Conservation (phyloP, 1,140 invertebrate genomes). For the Lepeophtheirus salmonis region DNA sequence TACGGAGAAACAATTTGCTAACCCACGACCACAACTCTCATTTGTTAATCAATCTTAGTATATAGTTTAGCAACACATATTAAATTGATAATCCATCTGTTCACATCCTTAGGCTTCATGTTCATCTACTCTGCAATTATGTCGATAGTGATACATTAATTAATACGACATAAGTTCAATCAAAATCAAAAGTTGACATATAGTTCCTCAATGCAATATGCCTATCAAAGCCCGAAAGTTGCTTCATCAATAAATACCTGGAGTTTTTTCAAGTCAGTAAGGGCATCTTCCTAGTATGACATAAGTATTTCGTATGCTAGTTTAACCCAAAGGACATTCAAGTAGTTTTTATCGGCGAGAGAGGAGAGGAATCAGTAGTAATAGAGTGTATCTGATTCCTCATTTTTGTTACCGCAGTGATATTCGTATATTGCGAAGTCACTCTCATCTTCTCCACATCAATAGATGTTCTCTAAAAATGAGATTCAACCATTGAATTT, state of each 20-base stretch:
- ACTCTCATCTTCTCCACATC: not conserved
- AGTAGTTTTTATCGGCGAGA: conserved; percentile 83
- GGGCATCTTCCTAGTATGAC: conserved; percentile 90
- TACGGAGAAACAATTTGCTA: conserved; percentile 91
- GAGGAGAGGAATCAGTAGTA: conserved; percentile 86
- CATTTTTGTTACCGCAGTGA: conserved; percentile 92
- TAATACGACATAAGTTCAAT: conserved; percentile 96
- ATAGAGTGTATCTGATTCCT: conserved; percentile 81
- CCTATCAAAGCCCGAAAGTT: conserved; percentile 57
- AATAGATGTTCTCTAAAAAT: not conserved
- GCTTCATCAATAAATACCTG: conserved; percentile 87
- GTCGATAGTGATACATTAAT: conserved; percentile 91
- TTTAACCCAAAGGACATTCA: conserved; percentile 94
- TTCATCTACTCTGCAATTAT: conserved; percentile 96
- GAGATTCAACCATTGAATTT: conserved; percentile 33
- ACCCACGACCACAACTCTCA: conserved; percentile 98
- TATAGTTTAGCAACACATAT: conserved; percentile 91
- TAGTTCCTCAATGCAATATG: conserved; percentile 93
- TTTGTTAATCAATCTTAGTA: conserved; percentile 96
- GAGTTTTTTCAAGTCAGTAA: conserved; percentile 86
- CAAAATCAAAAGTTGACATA: conserved; percentile 99
- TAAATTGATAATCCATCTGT: conserved; percentile 98
- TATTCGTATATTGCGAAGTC: conserved; percentile 78
- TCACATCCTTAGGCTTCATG: conserved; percentile 92
- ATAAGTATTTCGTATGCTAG: conserved; percentile 90